A percentile compares a stretch with the other conserved stretches of the same genome.
phyloP scores from a whole-genome alignment of 2,113 vertebrate species.

The Pelmatolapia mariae region DNA sequence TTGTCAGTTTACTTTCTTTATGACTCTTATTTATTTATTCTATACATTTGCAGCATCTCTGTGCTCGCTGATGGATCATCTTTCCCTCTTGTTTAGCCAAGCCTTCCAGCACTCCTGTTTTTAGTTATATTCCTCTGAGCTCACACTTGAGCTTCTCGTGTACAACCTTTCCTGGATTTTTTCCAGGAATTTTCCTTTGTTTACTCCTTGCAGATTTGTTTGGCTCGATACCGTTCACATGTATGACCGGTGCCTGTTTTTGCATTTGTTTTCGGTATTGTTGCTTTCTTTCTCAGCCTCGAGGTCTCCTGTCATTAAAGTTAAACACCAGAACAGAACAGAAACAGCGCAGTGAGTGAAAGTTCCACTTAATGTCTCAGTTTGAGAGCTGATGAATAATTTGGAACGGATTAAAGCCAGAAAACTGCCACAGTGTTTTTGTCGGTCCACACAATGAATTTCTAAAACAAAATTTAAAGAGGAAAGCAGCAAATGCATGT shows the following conservation, averaged over 20 bases:
- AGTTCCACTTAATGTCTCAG: neutral
- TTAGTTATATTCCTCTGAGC: neutral
- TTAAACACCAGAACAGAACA: neutral
- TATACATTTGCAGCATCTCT: neutral
- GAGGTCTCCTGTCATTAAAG: neutral
- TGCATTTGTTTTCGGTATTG: accelerated
- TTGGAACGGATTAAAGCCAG: neutral
- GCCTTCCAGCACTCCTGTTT: neutral
- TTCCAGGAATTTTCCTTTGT: neutral
- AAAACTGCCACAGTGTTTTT: neutral
- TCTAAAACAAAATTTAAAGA: neutral
- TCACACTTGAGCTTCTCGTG: neutral
- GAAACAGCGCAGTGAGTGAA: neutral
- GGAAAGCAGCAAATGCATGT: neutral
- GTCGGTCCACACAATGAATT: accelerated
- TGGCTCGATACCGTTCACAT: neutral
- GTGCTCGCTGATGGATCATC: neutral
- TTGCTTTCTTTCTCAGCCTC: neutral
- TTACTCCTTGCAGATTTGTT: neutral
- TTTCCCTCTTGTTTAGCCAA: neutral
- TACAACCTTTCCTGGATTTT: neutral
- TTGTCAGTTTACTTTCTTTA: neutral
- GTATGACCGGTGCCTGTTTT: neutral
- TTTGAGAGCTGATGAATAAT: neutral
- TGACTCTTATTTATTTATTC: neutral